Base-by-base conservation (phyloP, 2,113 vertebrate species). In the Pheucticus melanocephalus region DNA sequence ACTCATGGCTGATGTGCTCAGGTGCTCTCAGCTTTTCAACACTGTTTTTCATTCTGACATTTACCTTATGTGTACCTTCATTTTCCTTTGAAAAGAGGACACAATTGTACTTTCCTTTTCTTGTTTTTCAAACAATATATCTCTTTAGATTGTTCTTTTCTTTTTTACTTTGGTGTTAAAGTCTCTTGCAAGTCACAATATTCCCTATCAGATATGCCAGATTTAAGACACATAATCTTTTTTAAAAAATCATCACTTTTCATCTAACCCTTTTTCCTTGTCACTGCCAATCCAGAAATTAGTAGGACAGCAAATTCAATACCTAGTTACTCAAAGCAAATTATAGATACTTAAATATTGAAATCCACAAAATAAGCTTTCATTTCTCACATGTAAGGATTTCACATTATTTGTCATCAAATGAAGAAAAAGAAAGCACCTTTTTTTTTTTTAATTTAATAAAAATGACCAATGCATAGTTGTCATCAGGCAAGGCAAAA, bases 361-460 rank as follows among this genome's bases (percentile, higher is more conserved):
- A 60, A 73, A 73, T 84, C 21, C n/a, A 47, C 16, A 51, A 71
- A 50, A 64, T 56, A 24, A 44, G 2, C 5, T 71, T 68, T 71
- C 16, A 5, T 71, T 72, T 22, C 9, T 59, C 0, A 0, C 4
- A 1, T 51, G 5, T 69, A 65, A 53, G 3, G 9, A 68, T 64
- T 88, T 88, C 44, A 68, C 7, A 28, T 31, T 71, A 64, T 12
- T 79, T 16, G 30, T 17, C 50, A 80, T 37, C 10, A 69, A 72
- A 65, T 40, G 3, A 47, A 90, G 10, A 40, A 82, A 92, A 94
- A 37, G 30, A 1, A 61, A 45, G 1, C 3, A 7, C 5, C 0
- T 59, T 68, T 72, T 51, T 51, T 64, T 40, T 42, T 28, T n/a
- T 48, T 3, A 19, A 18, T 64, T 69, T 7, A 59, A 8, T 33